Conservation (phyloP, 2,113 vertebrate species). For the Percina caprodes region DNA sequence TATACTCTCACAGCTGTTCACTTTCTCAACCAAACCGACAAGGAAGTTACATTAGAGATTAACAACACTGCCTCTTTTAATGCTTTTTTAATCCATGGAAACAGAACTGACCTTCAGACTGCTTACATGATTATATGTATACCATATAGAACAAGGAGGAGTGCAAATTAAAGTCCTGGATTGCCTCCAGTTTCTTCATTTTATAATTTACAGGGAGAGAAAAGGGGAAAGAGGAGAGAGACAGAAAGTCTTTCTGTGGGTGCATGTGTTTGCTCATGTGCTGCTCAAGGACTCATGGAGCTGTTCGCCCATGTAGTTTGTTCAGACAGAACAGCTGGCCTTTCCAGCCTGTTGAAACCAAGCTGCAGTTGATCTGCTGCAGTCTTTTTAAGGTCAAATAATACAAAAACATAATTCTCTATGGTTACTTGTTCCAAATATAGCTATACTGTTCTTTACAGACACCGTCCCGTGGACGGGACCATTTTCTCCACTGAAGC, state of each 20-base stretch:
- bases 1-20: background rate
- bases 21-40: background rate
- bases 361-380: background rate
- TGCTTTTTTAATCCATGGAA: background rate
- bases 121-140: background rate
- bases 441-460: too few relatives aligned
- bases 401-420: background rate
- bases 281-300: constrained; percentile 11
- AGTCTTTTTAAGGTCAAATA: constrained; percentile 2
- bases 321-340: constrained; percentile 37
- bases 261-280: background rate
- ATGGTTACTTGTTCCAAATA: background rate
- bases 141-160: constrained; percentile 6
- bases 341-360: constrained; percentile 24
- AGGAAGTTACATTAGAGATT: background rate
- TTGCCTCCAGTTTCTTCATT: constrained; percentile 29
- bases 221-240: background rate
- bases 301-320: constrained; percentile 11
- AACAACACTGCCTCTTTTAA: constrained; percentile 14
- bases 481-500: too few relatives aligned
- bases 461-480: too few relatives aligned
- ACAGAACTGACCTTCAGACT: constrained; percentile 14
- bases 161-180: constrained; percentile 10
- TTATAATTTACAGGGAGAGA: constrained; percentile 6
- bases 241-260: background rate